phyloP scores from a whole-genome alignment of 1,140 invertebrate species.

The Euwallacea similis region DNA sequence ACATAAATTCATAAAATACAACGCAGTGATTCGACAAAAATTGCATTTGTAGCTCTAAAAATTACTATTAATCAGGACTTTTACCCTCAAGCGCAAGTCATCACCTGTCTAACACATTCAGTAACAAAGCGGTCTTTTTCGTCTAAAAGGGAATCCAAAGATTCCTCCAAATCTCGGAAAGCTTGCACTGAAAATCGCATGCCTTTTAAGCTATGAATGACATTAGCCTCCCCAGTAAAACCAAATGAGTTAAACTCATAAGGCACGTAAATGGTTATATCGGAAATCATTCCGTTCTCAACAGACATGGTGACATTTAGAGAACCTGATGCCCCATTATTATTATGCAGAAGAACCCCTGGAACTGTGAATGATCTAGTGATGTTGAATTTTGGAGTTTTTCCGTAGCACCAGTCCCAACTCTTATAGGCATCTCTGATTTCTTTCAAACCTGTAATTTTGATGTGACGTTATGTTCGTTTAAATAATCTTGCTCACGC shows the following conservation, averaged over 20 bases:
- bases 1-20: constrained; percentile 17
- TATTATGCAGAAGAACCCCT: constrained; percentile 30
- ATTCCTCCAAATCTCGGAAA: constrained; percentile 45
- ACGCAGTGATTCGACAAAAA: not conserved
- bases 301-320: constrained; percentile 49
- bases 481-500: not conserved
- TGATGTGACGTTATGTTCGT: not conserved
- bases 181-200: constrained; percentile 49
- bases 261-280: constrained; percentile 48
- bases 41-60: not conserved
- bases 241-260: constrained; percentile 45
- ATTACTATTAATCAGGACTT: not conserved
- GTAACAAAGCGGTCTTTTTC: constrained; percentile 50
- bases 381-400: constrained; percentile 81
- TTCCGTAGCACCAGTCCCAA: constrained; percentile 90
- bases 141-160: constrained; percentile 41
- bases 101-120: constrained; percentile 48
- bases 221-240: constrained; percentile 47
- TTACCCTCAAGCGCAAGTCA: constrained; percentile 43
- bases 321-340: constrained; percentile 34
- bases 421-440: constrained; percentile 68
- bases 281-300: constrained; percentile 46
- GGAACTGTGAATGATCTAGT: constrained; percentile 46
- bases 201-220: constrained; percentile 48
- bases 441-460: constrained; percentile 63